Base-by-base conservation (phyloP, 2,888 invertebrate genomes). In the Rhimphoctona megacephalus region DNA sequence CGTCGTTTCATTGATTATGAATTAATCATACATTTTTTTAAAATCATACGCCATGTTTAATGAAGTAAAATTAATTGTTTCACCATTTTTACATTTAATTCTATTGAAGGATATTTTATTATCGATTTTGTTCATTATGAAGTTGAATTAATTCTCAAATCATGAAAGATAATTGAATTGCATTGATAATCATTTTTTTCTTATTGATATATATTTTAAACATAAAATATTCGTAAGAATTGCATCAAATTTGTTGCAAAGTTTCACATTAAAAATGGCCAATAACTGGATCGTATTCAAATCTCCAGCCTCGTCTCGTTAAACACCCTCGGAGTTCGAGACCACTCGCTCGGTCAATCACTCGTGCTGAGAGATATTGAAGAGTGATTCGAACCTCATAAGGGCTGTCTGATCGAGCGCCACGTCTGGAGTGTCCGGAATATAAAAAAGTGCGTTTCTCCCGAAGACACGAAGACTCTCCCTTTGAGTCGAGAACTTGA, bases 341-440 rank as follows among this genome's bases (percentile, higher is more conserved):
- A 81, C 77, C 67, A 78, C 80, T 77, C 57, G 39, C 52, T 69
- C 83, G 83, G 83, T 77, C 86, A 77, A 77, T 83, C 67, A 30
- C 81, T 73, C 69, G 72, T 49, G 54, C 49, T 22, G 36, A 49
- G 77, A 70, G 78, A 73, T 22, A 25, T 43, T 74, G 19, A 67
- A 61, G 67, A 49, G 79, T 78, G 52, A 72, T 49, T 61, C 33
- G 25, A 72, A 36, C 8, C 82, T 67, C 33, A 69, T 69, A 67
- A 70, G 79, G 46, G 69, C 57, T 79, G 69, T 70, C 57, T 79
- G 79, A 69, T 79, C 79, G 79, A 79, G 57, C 30, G 69, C 11
- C 67, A 66, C 72, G 77, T 85, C 67, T 81, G 78, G 67, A 72
- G 73, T 69, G 73, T 81, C 64, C 33, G 85, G 69, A 81, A 52